Conservation (phyloP, 2,888 invertebrate genomes). For the Dicyrtomina minuta region DNA sequence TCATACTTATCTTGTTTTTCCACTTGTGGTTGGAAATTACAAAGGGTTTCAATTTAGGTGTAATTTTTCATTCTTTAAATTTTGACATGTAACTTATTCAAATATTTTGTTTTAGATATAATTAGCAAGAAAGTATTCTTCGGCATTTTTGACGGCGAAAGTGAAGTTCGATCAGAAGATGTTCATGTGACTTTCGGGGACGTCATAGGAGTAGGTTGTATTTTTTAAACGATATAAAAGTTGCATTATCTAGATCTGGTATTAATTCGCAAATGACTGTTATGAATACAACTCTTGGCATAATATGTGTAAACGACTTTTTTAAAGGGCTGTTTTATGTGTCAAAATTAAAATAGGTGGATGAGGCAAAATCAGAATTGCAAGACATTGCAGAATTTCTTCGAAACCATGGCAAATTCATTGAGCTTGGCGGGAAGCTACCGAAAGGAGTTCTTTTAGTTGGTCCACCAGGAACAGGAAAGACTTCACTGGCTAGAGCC, state of each 20-base stretch:
- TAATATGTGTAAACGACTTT: neutral
- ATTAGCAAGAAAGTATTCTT: constrained; percentile 64
- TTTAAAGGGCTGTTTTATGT: too few relatives aligned
- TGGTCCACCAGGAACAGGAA: constrained; percentile 75
- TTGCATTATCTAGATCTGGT: too few relatives aligned
- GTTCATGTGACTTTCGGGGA: constrained; percentile 94
- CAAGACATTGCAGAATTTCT: constrained; percentile 96
- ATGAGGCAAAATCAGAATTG: constrained; percentile 96
- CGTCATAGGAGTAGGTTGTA: constrained; percentile 79
- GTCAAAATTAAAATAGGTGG: constrained; percentile 62
- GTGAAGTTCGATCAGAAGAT: constrained; percentile 94
- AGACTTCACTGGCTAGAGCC: constrained; percentile 92
- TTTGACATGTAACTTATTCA: neutral
- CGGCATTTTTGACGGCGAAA: constrained; percentile 81
- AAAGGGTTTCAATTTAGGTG: too few relatives aligned
- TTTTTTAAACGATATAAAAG: too few relatives aligned
- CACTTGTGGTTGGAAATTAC: too few relatives aligned
- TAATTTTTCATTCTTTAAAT: neutral
- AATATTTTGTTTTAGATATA: constrained; percentile 39
- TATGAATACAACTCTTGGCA: too few relatives aligned
- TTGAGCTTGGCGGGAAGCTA: constrained; percentile 87
- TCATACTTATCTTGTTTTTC: too few relatives aligned
- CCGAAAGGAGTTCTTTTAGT: constrained; percentile 70
- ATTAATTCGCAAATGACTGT: too few relatives aligned
- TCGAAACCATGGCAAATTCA: constrained; percentile 90